These are phyloP conservation scores for Drosophila chauvacae DNA, from an alignment of 1,140 invertebrate species.

Conservation along the genomic window DNA sequence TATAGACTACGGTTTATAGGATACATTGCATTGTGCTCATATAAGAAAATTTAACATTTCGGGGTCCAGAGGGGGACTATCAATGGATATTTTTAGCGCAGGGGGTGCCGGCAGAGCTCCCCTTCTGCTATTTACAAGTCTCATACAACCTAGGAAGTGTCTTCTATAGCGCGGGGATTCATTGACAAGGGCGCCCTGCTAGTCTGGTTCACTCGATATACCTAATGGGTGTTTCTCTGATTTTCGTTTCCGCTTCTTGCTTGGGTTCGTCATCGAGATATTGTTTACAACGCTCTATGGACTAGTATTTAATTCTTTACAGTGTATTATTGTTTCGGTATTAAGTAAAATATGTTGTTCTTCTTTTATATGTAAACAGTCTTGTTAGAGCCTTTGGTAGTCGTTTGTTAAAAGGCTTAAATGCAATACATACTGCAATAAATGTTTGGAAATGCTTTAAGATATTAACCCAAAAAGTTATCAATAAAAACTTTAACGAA, in stretches of 20 bases:
- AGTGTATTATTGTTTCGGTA: slow-evolving; percentile 67
- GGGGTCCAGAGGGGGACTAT: slow-evolving; percentile 1
- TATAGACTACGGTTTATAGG: slow-evolving; percentile 79
- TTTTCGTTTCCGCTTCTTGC: slow-evolving; percentile 42
- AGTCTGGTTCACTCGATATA: slow-evolving; percentile 75
- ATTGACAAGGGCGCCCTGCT: slow-evolving; percentile 59
- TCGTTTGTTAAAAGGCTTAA: slow-evolving; percentile 59
- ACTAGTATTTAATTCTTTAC: slow-evolving; percentile 48
- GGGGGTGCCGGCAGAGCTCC: background rate
- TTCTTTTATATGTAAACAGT: slow-evolving; percentile 67
- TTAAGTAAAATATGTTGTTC: slow-evolving; percentile 66
- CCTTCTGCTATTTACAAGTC: slow-evolving; percentile 66
- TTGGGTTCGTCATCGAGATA: slow-evolving; percentile 30
- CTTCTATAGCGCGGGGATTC: slow-evolving; percentile 30
- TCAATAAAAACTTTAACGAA: background rate
- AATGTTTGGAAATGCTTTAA: background rate
- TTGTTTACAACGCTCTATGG: slow-evolving; percentile 66
- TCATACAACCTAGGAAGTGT: slow-evolving; percentile 77
- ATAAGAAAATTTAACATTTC: slow-evolving; percentile 78
- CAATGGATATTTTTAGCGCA: slow-evolving; percentile 10
- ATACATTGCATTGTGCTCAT: slow-evolving; percentile 83
- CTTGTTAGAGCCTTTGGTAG: slow-evolving; percentile 62
- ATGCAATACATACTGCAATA: slow-evolving; percentile 46
- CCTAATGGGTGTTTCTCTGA: slow-evolving; percentile 75
- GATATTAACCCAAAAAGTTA: background rate